Evolutionary conservation across 2,888 invertebrate species (phyloP).

Genomic region (Linyphia triangularis): DNA sequence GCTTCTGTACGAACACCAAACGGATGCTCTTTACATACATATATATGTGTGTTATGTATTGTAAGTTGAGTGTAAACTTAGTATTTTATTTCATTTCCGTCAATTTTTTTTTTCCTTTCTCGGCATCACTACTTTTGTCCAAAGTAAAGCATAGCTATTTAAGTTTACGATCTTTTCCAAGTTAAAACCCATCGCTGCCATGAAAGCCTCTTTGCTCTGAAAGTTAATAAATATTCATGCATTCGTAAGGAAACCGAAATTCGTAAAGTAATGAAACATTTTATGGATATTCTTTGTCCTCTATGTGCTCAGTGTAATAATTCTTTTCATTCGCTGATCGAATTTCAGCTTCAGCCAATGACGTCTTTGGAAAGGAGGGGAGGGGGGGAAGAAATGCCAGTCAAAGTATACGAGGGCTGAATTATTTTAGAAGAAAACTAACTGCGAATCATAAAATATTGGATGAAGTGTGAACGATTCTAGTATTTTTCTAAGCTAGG

Average conservation of each 20-base stretch:
- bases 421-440: slow-evolving; percentile 18
- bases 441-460: background rate
- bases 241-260: slow-evolving; percentile 73
- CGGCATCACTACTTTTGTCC: slow-evolving; percentile 34
- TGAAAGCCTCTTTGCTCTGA: slow-evolving; percentile 73
- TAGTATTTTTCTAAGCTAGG: no score
- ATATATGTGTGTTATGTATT: slow-evolving; percentile 40
- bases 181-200: slow-evolving; percentile 68
- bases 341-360: slow-evolving; percentile 67
- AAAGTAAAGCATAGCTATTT: slow-evolving; percentile 70
- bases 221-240: slow-evolving; percentile 75
- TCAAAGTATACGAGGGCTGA: slow-evolving; percentile 12
- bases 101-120: slow-evolving; percentile 42
- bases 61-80: background rate
- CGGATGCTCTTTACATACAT: slow-evolving; percentile 25
- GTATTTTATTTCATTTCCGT: background rate
- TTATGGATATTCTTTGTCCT: slow-evolving; percentile 74
- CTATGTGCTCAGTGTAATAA: slow-evolving; percentile 70
- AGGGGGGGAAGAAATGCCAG: slow-evolving; percentile 8
- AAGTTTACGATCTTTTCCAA: slow-evolving; percentile 74
- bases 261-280: slow-evolving; percentile 75
- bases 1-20: slow-evolving; percentile 13
- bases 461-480: no score
- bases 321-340: slow-evolving; percentile 74
- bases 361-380: slow-evolving; percentile 50